Evolutionary conservation across 2,888 invertebrate genomes (phyloP).

Genomic region (Eutolmus rufibarbis): DNA sequence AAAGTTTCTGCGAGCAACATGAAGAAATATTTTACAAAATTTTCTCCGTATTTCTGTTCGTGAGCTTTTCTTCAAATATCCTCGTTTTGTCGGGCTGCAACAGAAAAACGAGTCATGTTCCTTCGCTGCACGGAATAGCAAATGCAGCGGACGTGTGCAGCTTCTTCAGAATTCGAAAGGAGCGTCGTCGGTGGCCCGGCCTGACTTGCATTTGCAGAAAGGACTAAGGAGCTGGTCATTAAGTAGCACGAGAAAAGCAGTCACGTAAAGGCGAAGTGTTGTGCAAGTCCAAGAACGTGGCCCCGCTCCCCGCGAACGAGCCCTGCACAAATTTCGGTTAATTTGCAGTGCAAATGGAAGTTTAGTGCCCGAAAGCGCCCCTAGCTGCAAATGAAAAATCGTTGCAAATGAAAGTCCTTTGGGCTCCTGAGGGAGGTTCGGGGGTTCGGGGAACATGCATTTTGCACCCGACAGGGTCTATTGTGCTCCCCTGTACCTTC

Average conservation of each 20-base stretch:
- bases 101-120: neutral
- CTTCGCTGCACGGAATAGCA: neutral
- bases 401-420: neutral
- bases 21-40: neutral
- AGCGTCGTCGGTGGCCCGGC: neutral
- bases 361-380: neutral
- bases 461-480: neutral
- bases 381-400: neutral
- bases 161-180: neutral
- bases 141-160: neutral
- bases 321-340: neutral
- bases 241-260: neutral
- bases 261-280: neutral
- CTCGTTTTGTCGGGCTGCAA: neutral
- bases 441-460: neutral
- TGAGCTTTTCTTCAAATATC: neutral
- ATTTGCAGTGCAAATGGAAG: neutral
- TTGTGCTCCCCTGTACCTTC: neutral
- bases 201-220: neutral
- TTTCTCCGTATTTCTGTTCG: neutral
- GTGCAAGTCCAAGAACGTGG: neutral
- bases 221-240: neutral
- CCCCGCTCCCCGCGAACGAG: neutral
- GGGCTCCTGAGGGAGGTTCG: neutral
- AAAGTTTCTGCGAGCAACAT: slow-evolving; percentile 70